Base-by-base conservation (phyloP, 92 coral and sea anemone genomes). In the Muricea muricata region DNA sequence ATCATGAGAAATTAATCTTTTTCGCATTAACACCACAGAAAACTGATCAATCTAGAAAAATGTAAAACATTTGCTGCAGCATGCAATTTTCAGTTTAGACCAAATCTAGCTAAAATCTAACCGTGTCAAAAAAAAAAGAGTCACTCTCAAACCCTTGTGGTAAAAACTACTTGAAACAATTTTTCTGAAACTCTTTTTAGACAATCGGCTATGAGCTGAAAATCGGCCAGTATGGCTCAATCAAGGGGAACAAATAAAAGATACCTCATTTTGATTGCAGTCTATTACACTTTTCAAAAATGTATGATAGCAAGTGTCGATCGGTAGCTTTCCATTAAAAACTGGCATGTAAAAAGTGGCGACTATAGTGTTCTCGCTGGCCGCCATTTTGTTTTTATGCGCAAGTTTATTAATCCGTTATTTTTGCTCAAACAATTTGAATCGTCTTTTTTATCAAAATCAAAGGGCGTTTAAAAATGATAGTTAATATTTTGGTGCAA, bases 241-340 rank as follows among this genome's bases (percentile, higher is more conserved):
- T 37, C 42, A 37, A 37, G 42, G 42, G 42, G 42, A 37, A 37
- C 42, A 37, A 37, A 9, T 37, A 37, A 37, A 37, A 37, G 5
- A 4, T 37, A 37, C 9, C 5, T 37, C 42, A 37, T 4, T 37
- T 37, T 37, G 42, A 37, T 37, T 9, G 9, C 9, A 4, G 42
- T 37, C 42, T 4, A 37, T 37, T 37, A 37, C 50, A 70, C 79
- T 24, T 85, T 75, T 42, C 61, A 83, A 52, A 83, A 80, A 87
- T 69, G 32, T 58, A 45, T 80, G 83, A 87, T 87, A 80, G 90
- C 86, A 87, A 87, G 82, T 55, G 40, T 72, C 72, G 90, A 81
- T 69, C 86, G 90, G 90, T 81, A 87, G 86, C 87, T 87, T 87
- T 87, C 90, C 55, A 74, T 72, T 5, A 26, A 83, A 39, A 81